Percentiles rank a stretch among this genome's conserved stretches.
These are phyloP conservation scores for Rhynchonycteris naso DNA, from an alignment of 2,797 vertebrate species.

Conservation along the genomic window DNA sequence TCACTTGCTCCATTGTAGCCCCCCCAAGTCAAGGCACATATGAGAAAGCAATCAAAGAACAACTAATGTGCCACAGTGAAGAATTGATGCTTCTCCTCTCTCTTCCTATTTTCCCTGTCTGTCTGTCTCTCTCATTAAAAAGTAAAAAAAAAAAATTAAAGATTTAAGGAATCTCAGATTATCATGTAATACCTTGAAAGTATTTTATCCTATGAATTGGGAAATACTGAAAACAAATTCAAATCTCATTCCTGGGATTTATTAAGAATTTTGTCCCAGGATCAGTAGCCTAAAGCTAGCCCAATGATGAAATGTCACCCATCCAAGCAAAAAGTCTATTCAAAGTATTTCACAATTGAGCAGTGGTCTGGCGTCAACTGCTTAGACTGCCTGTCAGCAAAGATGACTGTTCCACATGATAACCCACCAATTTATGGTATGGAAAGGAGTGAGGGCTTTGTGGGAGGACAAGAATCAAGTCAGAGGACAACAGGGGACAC, in stretches of 20 bases:
- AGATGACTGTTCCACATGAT: not conserved
- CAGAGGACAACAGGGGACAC: not conserved
- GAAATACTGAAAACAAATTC: not conserved
- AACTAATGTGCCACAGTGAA: too few relatives aligned
- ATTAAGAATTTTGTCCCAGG: not conserved
- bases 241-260: slow-evolving; percentile 30
- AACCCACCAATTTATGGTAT: not conserved
- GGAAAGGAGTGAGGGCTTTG: not conserved
- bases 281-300: slow-evolving; percentile 16
- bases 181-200: not conserved
- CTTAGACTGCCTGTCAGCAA: not conserved
- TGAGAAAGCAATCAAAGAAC: too few relatives aligned
- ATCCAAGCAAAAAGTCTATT: not conserved
- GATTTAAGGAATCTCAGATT: not conserved
- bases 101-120: too few relatives aligned
- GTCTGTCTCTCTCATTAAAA: too few relatives aligned
- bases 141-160: slow-evolving; percentile 7
- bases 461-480: not conserved
- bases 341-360: not conserved
- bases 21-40: too few relatives aligned
- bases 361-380: not conserved
- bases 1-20: too few relatives aligned
- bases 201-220: not conserved
- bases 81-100: too few relatives aligned
- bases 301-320: not conserved